Percentiles rank a stretch among this genome's conserved stretches.
Conservation (phyloP, 1,140 invertebrate genomes). For the Argopecten irradians region DNA sequence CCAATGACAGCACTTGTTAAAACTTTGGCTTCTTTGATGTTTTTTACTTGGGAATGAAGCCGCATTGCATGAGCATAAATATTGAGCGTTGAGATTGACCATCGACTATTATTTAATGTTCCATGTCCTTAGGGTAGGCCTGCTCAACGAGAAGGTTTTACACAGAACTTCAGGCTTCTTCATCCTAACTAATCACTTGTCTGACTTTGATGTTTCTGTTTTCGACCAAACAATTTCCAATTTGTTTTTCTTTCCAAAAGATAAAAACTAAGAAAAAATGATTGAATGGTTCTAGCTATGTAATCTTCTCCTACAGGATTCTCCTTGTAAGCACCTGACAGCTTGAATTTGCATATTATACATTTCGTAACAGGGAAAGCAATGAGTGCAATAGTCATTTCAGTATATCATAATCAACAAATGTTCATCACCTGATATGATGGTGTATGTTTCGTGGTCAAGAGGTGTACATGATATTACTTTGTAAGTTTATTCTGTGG, state of each 20-base stretch:
- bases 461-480: no score
- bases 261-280: no score
- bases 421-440: no score
- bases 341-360: no score
- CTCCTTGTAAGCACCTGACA: no score
- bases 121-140: background rate
- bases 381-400: no score
- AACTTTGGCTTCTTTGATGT: background rate
- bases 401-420: no score
- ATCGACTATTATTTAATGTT: background rate
- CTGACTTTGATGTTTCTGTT: background rate
- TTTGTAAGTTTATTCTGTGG: no score
- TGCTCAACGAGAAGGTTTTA: background rate
- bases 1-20: background rate
- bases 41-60: constrained; percentile 11
- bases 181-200: background rate
- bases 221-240: background rate
- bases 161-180: background rate
- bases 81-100: background rate
- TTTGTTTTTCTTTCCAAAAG: background rate
- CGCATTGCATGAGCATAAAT: constrained; percentile 9
- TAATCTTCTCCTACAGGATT: no score
- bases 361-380: no score
- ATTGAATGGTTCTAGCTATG: no score
- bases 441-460: no score